These are phyloP conservation scores for Melanerpes formicivorus DNA, from an alignment of 2,113 vertebrate genomes.

Conservation along the genomic window DNA sequence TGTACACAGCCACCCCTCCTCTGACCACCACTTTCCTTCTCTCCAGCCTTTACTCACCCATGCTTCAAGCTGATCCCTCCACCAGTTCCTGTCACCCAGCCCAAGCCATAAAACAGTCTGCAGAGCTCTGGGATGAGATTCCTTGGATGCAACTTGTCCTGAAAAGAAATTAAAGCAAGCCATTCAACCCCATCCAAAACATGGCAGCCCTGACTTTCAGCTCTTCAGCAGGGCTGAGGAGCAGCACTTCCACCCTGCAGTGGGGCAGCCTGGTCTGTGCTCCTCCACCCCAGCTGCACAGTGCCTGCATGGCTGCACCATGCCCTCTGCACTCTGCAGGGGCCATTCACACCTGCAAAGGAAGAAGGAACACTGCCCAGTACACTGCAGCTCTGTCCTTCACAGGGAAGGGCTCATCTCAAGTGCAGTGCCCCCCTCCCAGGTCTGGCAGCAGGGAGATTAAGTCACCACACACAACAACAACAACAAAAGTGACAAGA, in stretches of 20 bases:
- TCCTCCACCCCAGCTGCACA: background rate
- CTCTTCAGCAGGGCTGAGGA: background rate
- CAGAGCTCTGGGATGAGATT: conserved; percentile 93
- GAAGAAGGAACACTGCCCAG: background rate
- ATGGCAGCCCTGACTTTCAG: background rate
- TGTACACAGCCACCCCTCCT: background rate
- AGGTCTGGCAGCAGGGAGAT: background rate
- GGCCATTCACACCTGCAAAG: background rate
- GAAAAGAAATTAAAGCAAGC: conserved; percentile 2
- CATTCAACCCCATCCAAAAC: background rate
- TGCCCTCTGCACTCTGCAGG: background rate
- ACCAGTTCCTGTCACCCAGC: conserved; percentile 96
- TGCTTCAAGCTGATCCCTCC: conserved; percentile 92
- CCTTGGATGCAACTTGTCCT: conserved; percentile 90
- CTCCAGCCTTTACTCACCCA: conserved; percentile 79
- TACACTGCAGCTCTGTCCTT: background rate
- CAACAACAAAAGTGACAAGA: background rate
- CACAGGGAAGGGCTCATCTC: background rate
- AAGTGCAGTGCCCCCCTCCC: background rate
- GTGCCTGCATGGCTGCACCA: background rate
- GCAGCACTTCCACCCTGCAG: background rate
- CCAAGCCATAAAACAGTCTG: conserved; percentile 91
- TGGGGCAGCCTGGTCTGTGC: background rate
- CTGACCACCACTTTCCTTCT: background rate
- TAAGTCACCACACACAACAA: background rate